phyloP scores from a whole-genome alignment of 2,888 invertebrate species.

The Ptycholaimellus sp. region DNA sequence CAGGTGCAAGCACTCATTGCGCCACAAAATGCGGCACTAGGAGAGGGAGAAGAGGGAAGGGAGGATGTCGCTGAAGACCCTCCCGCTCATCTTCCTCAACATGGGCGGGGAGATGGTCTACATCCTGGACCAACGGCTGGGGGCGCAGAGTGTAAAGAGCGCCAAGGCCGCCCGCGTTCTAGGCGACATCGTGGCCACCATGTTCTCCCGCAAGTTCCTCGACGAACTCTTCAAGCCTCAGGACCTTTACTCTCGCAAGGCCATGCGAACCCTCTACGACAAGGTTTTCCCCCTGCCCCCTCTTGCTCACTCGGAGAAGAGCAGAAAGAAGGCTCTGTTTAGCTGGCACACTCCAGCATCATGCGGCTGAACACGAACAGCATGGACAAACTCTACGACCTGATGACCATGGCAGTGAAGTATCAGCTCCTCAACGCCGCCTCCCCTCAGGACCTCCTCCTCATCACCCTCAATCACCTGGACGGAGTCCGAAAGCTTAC shows the following conservation, averaged over 20 bases:
- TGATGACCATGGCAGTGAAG: slow-evolving; percentile 82
- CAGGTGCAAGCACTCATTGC: too few relatives aligned
- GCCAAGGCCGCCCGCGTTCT: slow-evolving; percentile 37
- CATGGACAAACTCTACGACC: slow-evolving; percentile 75
- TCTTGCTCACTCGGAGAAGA: too few relatives aligned
- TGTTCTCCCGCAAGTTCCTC: slow-evolving; percentile 48
- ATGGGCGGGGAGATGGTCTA: slow-evolving; percentile 87
- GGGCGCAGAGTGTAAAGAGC: slow-evolving; percentile 28
- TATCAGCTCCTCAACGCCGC: slow-evolving; percentile 43
- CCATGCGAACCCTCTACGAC: slow-evolving; percentile 37
- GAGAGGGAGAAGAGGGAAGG: too few relatives aligned
- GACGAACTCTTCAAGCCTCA: slow-evolving; percentile 40
- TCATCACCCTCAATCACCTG: slow-evolving; percentile 41
- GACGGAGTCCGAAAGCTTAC: slow-evolving; percentile 36
- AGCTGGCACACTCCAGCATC: slow-evolving; percentile 62
- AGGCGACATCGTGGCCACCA: slow-evolving; percentile 57
- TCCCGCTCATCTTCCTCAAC: slow-evolving; percentile 61
- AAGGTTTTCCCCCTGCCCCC: too few relatives aligned
- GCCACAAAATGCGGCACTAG: background rate
- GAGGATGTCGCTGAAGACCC: slow-evolving; percentile 32
- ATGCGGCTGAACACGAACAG: slow-evolving; percentile 66
- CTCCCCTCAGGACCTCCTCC: slow-evolving; percentile 35
- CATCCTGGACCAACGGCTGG: slow-evolving; percentile 65
- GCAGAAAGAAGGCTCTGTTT: too few relatives aligned
- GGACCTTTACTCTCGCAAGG: slow-evolving; percentile 16